Percentiles rank a stretch among this genome's conserved stretches.
Evolutionary conservation across 2,888 invertebrate genomes (phyloP).

Genomic region (Aquatica leii): DNA sequence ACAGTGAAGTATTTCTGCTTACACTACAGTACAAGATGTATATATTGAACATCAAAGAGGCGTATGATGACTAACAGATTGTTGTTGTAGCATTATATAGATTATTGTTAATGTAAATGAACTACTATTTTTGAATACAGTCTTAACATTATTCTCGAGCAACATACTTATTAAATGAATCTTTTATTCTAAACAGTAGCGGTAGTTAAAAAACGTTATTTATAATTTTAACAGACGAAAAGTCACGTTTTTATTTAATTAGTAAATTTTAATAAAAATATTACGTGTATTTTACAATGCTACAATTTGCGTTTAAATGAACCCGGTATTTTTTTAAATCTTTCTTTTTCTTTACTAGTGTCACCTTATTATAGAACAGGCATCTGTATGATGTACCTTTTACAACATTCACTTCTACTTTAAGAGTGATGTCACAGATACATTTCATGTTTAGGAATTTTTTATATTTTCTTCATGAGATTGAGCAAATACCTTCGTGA

Average conservation of each 20-base stretch:
- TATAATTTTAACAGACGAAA: no score
- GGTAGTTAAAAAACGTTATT: constrained; percentile 1
- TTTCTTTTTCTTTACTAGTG: neutral
- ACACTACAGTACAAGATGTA: neutral
- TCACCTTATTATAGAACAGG: constrained; percentile 10
- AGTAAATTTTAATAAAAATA: constrained; percentile 11
- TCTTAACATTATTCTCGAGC: no score
- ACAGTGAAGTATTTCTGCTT: neutral
- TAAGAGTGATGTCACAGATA: constrained; percentile 26
- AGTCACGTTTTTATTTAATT: constrained; percentile 21
- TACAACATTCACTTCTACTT: constrained; percentile 18
- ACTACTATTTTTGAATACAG: no score
- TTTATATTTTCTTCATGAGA: constrained; percentile 42
- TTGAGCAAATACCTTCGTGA: constrained; percentile 48
- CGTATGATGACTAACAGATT: constrained; percentile 3
- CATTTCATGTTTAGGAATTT: constrained; percentile 38
- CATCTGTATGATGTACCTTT: constrained; percentile 15
- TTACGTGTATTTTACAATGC: no score
- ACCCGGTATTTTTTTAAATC: no score
- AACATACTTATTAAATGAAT: neutral
- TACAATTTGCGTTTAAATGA: no score
- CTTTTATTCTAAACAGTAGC: neutral
- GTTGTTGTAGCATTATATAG: no score
- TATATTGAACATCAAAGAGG: neutral
- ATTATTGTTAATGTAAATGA: no score